Evolutionary conservation across 37 sponge, comb jelly and placozoan genomes (phyloP), one percentile per base, ranked within the genome.

Genomic region (Mnemiopsis leidyi): DNA sequence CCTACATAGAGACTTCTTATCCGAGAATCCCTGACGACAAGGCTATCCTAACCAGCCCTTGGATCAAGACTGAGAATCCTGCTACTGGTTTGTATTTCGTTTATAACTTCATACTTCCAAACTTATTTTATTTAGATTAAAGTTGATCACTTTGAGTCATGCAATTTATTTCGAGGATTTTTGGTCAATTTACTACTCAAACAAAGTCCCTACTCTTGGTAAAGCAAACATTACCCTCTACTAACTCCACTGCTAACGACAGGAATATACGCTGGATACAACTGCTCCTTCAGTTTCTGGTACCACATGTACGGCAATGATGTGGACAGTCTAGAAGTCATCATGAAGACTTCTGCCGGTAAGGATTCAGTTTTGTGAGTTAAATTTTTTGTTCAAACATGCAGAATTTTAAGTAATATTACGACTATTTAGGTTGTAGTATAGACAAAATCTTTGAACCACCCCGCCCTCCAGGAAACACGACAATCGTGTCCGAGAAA

Each of bases 291-390:
- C 69, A 69, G 68, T 33, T 93, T 93, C 79, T 93, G 82, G 82
- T 93, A 93, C 32, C 93, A 93, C 93, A 93, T 93, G 93, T 79
- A 79, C 82, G 93, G 93, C 2, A 2, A 26, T 21, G 82, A 68
- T 34, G 79, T 93, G 1, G 82, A 36, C 16, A 36, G 39, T 5
- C 68, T 92, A 0, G 71, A 92, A n/a, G 93, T 92, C 69, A 37
- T 85, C 90, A 85, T 85, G 90, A 85, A 85, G 36, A 85, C 90
- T 39, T 40, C 48, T n/a, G 7, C 48, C 7, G 90, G 90, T 38
- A 23, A 40, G 90, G n/a, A n/a, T n/a, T n/a, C n/a, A n/a, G n/a
- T n/a, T n/a, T n/a, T n/a, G n/a, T n/a, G n/a, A n/a, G n/a, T n/a
- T n/a, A n/a, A n/a, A n/a, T n/a, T n/a, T n/a, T n/a, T n/a, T n/a